Percentiles rank a stretch among this genome's conserved stretches.
Conservation (phyloP, 1,140 invertebrate species). For the Pseudomyrmex sp. region DNA sequence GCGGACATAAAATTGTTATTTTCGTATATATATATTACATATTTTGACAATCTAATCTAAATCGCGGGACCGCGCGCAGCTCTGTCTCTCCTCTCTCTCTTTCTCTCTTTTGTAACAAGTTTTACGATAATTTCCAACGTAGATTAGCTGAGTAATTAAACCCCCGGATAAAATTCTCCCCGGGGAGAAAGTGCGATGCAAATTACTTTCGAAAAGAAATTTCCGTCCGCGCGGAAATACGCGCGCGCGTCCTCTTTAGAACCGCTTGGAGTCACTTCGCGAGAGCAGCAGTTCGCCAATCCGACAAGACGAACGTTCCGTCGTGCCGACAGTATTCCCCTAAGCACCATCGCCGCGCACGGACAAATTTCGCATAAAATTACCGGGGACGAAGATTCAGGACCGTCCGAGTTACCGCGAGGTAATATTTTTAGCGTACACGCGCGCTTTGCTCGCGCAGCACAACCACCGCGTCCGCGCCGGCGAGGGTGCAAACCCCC, state of each 20-base stretch:
- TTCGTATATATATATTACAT: background rate
- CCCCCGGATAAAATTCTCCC: constrained; percentile 16
- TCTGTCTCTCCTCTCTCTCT: background rate
- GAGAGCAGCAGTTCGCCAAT: constrained; percentile 35
- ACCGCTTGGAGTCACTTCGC: constrained; percentile 26
- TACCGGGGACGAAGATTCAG: constrained; percentile 54
- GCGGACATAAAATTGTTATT: background rate
- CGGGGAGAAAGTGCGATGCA: constrained; percentile 18
- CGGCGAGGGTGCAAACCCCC: constrained; percentile 6
- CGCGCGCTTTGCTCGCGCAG: constrained; percentile 26
- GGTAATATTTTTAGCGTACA: constrained; percentile 69
- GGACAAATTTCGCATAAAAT: constrained; percentile 58
- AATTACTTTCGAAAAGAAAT: constrained; percentile 40
- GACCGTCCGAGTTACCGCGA: constrained; percentile 10
- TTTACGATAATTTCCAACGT: constrained; percentile 25
- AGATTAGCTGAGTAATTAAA: constrained; percentile 45
- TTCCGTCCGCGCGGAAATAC: background rate
- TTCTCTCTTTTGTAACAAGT: background rate
- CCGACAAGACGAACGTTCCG: constrained; percentile 49
- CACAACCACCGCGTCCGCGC: background rate
- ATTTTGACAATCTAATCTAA: constrained; percentile 7
- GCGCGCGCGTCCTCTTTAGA: background rate
- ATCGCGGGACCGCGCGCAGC: background rate
- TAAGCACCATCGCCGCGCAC: constrained; percentile 4
- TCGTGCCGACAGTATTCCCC: constrained; percentile 33